Conservation (phyloP, 2,113 vertebrate species). For the Aegithalos caudatus region DNA sequence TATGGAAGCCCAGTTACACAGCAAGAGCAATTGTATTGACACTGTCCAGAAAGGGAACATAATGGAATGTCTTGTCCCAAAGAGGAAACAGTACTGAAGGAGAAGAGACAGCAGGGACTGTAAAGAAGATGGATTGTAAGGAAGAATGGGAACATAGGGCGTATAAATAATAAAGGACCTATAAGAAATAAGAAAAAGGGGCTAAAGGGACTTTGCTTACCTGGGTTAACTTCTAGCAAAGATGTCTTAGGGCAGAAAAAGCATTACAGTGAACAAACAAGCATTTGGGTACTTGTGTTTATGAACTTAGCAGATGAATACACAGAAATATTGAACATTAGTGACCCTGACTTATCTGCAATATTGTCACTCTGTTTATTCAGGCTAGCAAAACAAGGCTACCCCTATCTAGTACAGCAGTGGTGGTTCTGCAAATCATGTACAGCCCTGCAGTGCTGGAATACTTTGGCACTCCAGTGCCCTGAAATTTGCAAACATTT, state of each 20-base stretch:
- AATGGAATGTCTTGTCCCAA: background rate
- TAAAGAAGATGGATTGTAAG: background rate
- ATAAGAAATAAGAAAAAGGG: background rate
- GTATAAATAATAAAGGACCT: background rate
- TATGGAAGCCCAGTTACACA: background rate
- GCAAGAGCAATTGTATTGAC: background rate
- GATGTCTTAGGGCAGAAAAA: background rate
- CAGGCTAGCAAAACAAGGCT: conserved; percentile 26
- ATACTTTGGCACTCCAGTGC: conserved; percentile 26
- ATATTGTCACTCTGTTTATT: conserved; percentile 32
- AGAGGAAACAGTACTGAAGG: background rate
- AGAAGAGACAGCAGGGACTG: background rate
- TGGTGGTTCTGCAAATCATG: conserved; percentile 30
- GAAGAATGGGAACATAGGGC: background rate
- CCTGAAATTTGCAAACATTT: conserved; percentile 48
- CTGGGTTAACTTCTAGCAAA: background rate
- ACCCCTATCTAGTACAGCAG: background rate
- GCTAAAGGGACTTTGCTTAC: background rate
- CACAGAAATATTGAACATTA: background rate
- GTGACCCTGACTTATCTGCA: conserved; percentile 40
- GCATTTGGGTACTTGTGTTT: background rate
- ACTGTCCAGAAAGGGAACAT: background rate
- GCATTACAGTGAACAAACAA: background rate
- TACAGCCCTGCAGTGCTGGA: background rate
- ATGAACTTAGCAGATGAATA: background rate